Base-by-base conservation (phyloP, 2,888 invertebrate species). In the Apamea anceps region DNA sequence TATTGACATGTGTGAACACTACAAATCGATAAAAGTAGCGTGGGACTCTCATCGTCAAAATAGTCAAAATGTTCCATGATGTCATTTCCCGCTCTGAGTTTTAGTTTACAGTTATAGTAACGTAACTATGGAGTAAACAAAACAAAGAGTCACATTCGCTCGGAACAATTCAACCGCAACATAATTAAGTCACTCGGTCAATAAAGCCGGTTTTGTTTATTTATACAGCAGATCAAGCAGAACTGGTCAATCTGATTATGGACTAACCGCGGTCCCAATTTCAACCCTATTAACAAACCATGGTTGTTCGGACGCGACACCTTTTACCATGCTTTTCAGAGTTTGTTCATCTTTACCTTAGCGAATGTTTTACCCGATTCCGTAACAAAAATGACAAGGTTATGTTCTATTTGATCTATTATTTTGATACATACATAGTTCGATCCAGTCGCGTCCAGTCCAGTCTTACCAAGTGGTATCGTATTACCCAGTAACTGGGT, bases 131-230 rank as follows among this genome's bases (percentile, higher is more conserved):
- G 18, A 77, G 45, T 32, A 21, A 32, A 79, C 60, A 84, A 82
- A 83, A 84, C 54, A 81, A 70, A 71, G 10, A 63, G 13, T 45
- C 37, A 18, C 28, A 28, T 75, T 63, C 54, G 60, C 32, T 51
- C 45, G 32, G 3, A 85, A 1, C 65, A 0, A 76, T 28, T 45
- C 74, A 75, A 37, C 71, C 74, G 32, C 32, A n/a, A 54, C 71
- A n/a, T 71, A 68, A 81, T 85, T 65, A 81, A 85, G 84, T 74
- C 65, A 84, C 13, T 82, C 67, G 78, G 77, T 85, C 77, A 81
- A 75, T 84, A 65, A 68, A 37, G 12, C 78, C 60, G 67, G 60
- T 82, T 72, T 85, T 84, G 82, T 84, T 84, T 84, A 85, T 85
- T 84, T 84, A 65, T 65, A 78, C 54, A 85, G 0, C 18, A 21